These are phyloP conservation scores for Meloidogyne hapla DNA, from an alignment of 1,140 invertebrate genomes.

Conservation along the genomic window DNA sequence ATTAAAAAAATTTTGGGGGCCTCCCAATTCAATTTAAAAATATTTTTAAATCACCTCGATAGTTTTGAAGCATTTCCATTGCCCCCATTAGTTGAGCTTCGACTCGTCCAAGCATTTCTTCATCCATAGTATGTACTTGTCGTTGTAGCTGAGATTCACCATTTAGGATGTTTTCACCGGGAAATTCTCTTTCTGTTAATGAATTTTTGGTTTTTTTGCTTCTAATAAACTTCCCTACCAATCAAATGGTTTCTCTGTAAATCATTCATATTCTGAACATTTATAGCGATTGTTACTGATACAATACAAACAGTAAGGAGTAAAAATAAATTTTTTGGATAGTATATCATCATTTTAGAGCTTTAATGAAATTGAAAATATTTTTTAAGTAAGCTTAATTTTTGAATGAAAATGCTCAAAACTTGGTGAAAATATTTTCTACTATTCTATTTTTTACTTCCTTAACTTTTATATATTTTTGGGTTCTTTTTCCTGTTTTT, in stretches of 20 bases:
- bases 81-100: neutral
- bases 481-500: neutral
- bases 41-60: neutral
- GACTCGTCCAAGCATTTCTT: neutral
- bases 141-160: neutral
- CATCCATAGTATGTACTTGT: conserved; percentile 4
- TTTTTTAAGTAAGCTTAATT: neutral
- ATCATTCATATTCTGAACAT: conserved; percentile 4
- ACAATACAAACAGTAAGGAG: neutral
- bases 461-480: neutral
- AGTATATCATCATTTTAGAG: neutral
- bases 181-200: neutral
- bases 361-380: neutral
- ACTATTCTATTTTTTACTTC: too few relatives aligned
- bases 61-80: conserved; percentile 4
- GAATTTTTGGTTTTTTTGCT: neutral
- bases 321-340: neutral
- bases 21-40: neutral
- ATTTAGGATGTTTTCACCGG: neutral
- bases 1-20: too few relatives aligned
- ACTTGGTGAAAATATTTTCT: too few relatives aligned
- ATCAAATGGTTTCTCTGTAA: neutral
- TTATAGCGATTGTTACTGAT: neutral
- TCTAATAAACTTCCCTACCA: neutral
- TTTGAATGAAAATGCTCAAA: neutral